phyloP scores from a whole-genome alignment of 2,797 vertebrate genomes.

The Ctenochaetus hawaiiensis region DNA sequence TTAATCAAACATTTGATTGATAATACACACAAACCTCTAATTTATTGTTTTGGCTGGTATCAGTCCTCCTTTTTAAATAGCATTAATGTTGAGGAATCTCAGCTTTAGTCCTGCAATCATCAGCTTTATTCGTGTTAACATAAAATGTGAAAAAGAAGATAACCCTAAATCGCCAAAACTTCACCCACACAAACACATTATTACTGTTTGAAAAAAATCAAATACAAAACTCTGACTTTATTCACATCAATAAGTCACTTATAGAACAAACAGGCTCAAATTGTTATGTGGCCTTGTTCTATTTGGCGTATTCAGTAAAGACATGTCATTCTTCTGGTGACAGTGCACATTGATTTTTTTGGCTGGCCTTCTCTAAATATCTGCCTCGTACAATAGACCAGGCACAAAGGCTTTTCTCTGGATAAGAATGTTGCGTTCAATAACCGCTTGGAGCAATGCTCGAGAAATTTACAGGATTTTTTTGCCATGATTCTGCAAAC shows the following conservation, averaged over 20 bases:
- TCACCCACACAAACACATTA: constrained; percentile 29
- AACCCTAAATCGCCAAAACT: neutral
- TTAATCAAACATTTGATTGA: neutral
- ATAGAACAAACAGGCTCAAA: constrained; percentile 56
- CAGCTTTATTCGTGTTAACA: neutral
- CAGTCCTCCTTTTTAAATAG: neutral
- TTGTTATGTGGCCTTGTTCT: constrained; percentile 66
- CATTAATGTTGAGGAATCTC: neutral
- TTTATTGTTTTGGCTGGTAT: neutral
- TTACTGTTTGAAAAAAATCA: constrained; percentile 33
- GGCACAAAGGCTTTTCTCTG: constrained; percentile 71
- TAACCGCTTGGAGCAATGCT: constrained; percentile 46
- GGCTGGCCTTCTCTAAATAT: constrained; percentile 73
- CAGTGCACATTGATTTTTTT: constrained; percentile 79
- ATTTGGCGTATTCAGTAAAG: constrained; percentile 73
- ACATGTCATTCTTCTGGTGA: constrained; percentile 76
- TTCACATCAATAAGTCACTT: constrained; percentile 56
- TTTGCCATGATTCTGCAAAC: constrained; percentile 43
- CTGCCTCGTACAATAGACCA: constrained; percentile 57
- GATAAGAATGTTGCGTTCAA: constrained; percentile 58
- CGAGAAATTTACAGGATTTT: constrained; percentile 58
- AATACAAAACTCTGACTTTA: constrained; percentile 29
- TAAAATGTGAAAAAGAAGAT: neutral
- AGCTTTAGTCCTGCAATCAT: neutral
- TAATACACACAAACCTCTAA: neutral